Evolutionary conservation across 2,888 invertebrate genomes (phyloP).

Genomic region (Amblyteles armatorius): DNA sequence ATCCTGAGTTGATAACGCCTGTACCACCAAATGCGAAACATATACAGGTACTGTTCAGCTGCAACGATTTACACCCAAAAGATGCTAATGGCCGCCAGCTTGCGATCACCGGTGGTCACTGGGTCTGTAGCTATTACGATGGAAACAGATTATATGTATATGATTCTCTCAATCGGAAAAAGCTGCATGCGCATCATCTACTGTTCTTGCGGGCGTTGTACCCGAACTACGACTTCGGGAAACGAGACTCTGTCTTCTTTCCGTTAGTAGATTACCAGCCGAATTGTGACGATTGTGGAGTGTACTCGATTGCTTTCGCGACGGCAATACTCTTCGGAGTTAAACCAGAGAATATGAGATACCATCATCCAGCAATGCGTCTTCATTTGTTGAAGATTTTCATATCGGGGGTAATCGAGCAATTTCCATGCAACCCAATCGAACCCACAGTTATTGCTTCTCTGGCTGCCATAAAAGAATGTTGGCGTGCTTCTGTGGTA

Average conservation of each 20-base stretch:
- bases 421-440: slow-evolving; percentile 4
- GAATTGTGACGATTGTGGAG: slow-evolving; percentile 20
- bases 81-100: background rate
- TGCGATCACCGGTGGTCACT: slow-evolving; percentile 14
- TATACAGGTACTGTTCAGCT: slow-evolving; percentile 33
- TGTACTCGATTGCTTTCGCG: slow-evolving; percentile 21
- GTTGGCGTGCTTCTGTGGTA: background rate
- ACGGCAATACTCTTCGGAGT: slow-evolving; percentile 11
- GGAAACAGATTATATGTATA: background rate
- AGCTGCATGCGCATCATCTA: slow-evolving; percentile 11
- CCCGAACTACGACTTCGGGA: slow-evolving; percentile 16
- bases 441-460: slow-evolving; percentile 4
- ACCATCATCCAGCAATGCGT: background rate
- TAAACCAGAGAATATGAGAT: background rate
- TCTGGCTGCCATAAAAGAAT: background rate
- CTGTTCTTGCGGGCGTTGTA: slow-evolving; percentile 13
- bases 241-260: background rate
- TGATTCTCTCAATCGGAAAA: background rate
- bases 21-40: slow-evolving; percentile 9
- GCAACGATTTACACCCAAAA: background rate
- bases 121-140: slow-evolving; percentile 42
- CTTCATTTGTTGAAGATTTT: background rate
- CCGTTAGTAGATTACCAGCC: slow-evolving; percentile 15
- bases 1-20: slow-evolving; percentile 16
- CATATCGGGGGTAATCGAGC: background rate